These are phyloP conservation scores for Tuta absoluta DNA, from an alignment of 2,888 invertebrate species.

Conservation along the genomic window DNA sequence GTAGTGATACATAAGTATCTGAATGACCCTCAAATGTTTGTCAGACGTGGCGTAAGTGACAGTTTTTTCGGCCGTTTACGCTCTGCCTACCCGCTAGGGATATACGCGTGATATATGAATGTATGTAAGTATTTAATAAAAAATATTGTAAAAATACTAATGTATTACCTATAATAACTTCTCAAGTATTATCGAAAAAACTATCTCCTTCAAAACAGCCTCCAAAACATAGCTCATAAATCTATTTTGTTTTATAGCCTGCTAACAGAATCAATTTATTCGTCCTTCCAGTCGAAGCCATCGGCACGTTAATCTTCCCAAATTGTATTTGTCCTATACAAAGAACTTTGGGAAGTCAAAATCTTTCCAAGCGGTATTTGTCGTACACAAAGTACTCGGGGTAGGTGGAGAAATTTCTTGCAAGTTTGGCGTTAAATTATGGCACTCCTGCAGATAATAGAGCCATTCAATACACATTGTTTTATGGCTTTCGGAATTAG, in stretches of 20 bases:
- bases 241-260: constrained; percentile 3
- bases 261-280: not conserved
- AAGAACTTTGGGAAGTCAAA: not conserved
- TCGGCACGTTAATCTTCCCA: constrained; percentile 4
- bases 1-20: too few species aligned
- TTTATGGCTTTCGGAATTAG: constrained; percentile 21
- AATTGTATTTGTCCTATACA: constrained; percentile 8
- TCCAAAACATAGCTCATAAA: not conserved
- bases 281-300: not conserved
- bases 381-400: not conserved
- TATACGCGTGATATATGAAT: too few species aligned
- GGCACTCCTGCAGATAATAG: constrained; percentile 10
- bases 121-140: too few species aligned
- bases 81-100: too few species aligned
- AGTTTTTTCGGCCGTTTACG: too few species aligned
- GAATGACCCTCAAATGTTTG: too few species aligned
- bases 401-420: constrained; percentile 19
- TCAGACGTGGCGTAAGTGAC: too few species aligned
- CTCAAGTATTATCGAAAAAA: not conserved
- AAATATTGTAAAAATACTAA: too few species aligned
- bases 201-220: not conserved
- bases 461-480: constrained; percentile 19
- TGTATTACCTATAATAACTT: too few species aligned
- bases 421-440: constrained; percentile 15
- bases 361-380: constrained; percentile 5